These are phyloP conservation scores for Hemiprocne comata DNA, from an alignment of 2,113 vertebrate genomes.

Conservation along the genomic window DNA sequence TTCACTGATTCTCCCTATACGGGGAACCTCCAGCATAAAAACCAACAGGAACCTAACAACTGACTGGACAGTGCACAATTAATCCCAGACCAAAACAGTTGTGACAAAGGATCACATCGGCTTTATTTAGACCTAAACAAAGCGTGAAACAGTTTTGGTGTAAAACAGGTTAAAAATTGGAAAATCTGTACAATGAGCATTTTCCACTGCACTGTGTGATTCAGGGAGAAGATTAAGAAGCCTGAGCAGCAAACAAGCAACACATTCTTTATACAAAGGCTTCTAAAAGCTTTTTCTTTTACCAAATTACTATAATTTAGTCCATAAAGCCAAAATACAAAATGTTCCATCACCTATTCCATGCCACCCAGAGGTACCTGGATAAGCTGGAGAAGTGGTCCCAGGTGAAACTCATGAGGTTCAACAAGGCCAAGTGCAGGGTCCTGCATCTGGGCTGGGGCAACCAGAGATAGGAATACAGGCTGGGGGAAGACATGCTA, in stretches of 20 bases:
- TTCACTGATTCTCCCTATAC: not conserved
- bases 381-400: no score
- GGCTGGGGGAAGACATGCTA: no score
- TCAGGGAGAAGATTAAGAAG: not conserved
- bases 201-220: not conserved
- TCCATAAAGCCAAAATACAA: not conserved
- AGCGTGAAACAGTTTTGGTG: not conserved
- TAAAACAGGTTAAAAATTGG: not conserved
- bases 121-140: not conserved
- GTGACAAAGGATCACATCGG: not conserved
- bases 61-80: not conserved
- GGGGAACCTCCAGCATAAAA: not conserved
- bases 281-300: constrained; percentile 6
- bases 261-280: not conserved
- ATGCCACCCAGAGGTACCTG: no score
- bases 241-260: not conserved
- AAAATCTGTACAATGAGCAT: not conserved
- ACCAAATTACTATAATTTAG: not conserved
- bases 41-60: not conserved
- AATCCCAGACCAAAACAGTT: not conserved
- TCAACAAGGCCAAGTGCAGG: no score
- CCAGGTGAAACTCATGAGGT: no score
- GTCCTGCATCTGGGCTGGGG: no score
- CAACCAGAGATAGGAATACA: no score
- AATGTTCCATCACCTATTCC: not conserved